phyloP scores from a whole-genome alignment of 2,888 invertebrate species.

The Troilus luridus region DNA sequence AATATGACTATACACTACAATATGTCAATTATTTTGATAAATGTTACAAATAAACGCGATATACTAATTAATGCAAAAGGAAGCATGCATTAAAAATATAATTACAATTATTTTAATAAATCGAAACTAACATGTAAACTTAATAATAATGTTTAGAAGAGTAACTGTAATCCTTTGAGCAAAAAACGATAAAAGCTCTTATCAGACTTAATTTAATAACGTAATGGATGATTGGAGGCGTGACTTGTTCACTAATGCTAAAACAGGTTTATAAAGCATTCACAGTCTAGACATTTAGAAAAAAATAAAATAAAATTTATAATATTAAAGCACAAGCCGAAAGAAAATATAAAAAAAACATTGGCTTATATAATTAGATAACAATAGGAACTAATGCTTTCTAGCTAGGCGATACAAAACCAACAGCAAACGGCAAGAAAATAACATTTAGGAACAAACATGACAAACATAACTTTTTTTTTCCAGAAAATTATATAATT shows the following conservation, averaged over 20 bases:
- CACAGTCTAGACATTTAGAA: neutral
- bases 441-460: neutral
- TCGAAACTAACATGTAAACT: neutral
- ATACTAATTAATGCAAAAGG: neutral
- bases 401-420: neutral
- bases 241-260: neutral
- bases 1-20: neutral
- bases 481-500: neutral
- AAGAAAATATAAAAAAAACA: neutral
- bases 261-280: neutral
- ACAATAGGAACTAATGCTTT: constrained; percentile 39
- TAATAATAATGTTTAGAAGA: neutral
- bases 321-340: neutral
- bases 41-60: neutral
- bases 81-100: neutral
- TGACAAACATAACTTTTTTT: neutral
- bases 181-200: constrained; percentile 25
- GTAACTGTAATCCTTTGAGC: constrained; percentile 8
- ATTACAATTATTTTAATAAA: neutral
- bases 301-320: neutral
- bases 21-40: neutral
- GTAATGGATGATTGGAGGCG: neutral
- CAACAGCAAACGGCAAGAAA: constrained; percentile 7
- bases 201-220: constrained; percentile 29
- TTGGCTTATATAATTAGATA: constrained; percentile 11